phyloP scores from a whole-genome alignment of 1,140 invertebrate genomes.

The Drosophila bocki region DNA sequence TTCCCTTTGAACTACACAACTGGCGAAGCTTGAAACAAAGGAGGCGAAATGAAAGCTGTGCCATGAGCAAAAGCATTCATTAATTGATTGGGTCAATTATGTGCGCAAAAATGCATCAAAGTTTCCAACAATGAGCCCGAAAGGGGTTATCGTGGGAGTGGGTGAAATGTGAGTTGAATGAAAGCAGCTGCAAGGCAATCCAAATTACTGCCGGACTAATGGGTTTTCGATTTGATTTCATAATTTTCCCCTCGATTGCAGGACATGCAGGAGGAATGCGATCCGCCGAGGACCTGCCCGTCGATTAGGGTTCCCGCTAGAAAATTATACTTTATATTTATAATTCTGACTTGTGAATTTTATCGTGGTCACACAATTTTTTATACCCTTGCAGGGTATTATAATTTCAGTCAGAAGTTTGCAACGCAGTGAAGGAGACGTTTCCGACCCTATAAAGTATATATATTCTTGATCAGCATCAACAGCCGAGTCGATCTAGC shows the following conservation, averaged over 20 bases:
- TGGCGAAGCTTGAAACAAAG: conserved; percentile 32
- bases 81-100: conserved; percentile 71
- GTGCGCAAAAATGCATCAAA: conserved; percentile 22
- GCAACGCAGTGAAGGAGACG: too few species aligned
- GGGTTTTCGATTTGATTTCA: conserved; percentile 55
- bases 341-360: too few species aligned
- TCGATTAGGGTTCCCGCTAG: too few species aligned
- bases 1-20: conserved; percentile 25
- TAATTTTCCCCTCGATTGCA: conserved; percentile 16
- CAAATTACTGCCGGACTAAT: conserved; percentile 48
- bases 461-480: too few species aligned
- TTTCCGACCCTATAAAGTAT: too few species aligned
- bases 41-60: conserved; percentile 29
- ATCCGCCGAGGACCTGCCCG: neutral
- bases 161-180: conserved; percentile 19
- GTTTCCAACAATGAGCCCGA: conserved; percentile 10
- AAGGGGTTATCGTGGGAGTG: conserved; percentile 19
- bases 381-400: too few species aligned
- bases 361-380: too few species aligned
- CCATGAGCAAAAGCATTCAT: conserved; percentile 59
- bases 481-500: too few species aligned
- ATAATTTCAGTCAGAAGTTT: too few species aligned
- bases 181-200: conserved; percentile 36
- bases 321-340: too few species aligned
- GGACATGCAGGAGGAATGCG: neutral